Conservation (phyloP, 2,113 vertebrate species). For the Poicephalus gulielmi region DNA sequence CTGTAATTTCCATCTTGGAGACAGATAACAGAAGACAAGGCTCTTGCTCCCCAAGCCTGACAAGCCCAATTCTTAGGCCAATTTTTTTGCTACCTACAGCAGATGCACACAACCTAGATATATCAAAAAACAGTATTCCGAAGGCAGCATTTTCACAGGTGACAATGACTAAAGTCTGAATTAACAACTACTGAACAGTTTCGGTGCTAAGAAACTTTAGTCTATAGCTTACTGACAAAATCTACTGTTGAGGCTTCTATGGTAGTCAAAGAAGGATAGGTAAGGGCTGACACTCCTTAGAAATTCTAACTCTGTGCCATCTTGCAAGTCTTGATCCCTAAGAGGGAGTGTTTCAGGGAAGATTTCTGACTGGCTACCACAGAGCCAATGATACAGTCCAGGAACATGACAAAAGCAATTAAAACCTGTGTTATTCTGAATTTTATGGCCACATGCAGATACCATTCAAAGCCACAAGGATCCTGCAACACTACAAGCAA, state of each 20-base stretch:
- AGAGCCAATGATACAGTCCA: neutral
- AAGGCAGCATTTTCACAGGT: neutral
- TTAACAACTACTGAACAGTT: neutral
- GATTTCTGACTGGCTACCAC: neutral
- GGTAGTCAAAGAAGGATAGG: neutral
- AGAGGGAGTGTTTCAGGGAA: neutral
- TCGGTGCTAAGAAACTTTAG: neutral
- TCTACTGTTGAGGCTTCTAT: neutral
- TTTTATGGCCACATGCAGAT: neutral
- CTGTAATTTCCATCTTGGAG: neutral
- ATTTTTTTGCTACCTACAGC: neutral
- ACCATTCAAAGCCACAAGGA: neutral
- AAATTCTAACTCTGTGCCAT: neutral
- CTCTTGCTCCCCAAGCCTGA: neutral
- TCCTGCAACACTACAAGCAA: neutral
- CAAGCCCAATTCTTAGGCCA: neutral
- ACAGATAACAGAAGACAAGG: neutral
- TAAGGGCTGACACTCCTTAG: neutral
- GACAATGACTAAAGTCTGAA: neutral
- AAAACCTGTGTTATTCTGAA: neutral
- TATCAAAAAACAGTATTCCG: neutral
- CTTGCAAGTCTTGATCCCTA: fast-evolving
- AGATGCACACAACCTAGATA: neutral
- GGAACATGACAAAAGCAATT: neutral
- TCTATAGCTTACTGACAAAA: neutral